phyloP scores from a whole-genome alignment of 1,140 invertebrate species.

The Venturia canescens region DNA sequence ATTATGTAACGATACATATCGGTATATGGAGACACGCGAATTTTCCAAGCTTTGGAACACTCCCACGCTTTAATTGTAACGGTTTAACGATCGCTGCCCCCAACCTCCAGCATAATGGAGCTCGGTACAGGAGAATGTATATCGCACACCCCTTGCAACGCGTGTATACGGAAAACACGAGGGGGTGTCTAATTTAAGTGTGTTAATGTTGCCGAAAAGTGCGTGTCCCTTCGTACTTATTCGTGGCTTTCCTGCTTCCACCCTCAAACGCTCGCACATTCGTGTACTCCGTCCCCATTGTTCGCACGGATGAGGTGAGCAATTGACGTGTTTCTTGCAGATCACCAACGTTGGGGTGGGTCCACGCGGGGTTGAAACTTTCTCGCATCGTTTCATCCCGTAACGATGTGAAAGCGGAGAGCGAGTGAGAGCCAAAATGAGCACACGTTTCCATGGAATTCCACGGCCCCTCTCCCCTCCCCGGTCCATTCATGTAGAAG shows the following conservation, averaged over 20 bases:
- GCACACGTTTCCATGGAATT: constrained; percentile 51
- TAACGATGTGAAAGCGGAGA: constrained; percentile 38
- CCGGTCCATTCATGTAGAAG: constrained; percentile 53
- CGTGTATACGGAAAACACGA: constrained; percentile 31
- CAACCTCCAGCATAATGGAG: constrained; percentile 52
- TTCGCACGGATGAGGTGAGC: background rate
- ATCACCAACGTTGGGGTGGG: constrained; percentile 39
- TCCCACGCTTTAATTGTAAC: constrained; percentile 61
- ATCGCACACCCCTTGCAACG: background rate
- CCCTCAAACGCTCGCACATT: background rate
- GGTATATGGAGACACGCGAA: background rate
- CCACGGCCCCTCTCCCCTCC: constrained; percentile 10
- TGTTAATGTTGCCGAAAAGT: constrained; percentile 25
- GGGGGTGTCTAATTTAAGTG: constrained; percentile 36
- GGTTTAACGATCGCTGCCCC: constrained; percentile 59
- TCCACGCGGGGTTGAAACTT: background rate
- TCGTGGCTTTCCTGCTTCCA: background rate
- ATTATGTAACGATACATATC: no score
- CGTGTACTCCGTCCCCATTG: background rate
- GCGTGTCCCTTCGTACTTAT: constrained; percentile 12
- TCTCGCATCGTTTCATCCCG: constrained; percentile 25
- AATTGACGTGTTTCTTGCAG: constrained; percentile 5
- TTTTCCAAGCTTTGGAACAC: constrained; percentile 23
- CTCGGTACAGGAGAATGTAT: constrained; percentile 13
- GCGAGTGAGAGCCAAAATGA: background rate